phyloP scores from a whole-genome alignment of 2,113 vertebrate species.

The Tichodroma muraria region DNA sequence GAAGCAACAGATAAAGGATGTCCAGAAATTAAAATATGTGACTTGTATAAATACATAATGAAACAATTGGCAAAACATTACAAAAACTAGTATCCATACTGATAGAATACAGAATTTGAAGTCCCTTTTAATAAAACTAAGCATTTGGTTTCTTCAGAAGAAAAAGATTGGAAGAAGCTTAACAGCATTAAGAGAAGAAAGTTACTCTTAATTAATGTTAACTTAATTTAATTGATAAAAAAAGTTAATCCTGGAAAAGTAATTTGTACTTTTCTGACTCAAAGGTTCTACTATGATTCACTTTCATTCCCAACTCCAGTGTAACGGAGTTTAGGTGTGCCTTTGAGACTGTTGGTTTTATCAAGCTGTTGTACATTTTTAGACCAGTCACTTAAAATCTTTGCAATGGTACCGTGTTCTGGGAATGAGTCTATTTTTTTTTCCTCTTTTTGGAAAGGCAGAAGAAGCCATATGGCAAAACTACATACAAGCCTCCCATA shows the following conservation, averaged over 20 bases:
- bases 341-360: neutral
- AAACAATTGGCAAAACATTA: slow-evolving; percentile 39
- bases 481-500: neutral
- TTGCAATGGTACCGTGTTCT: neutral
- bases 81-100: neutral
- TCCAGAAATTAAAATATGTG: slow-evolving; percentile 35
- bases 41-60: slow-evolving; percentile 23
- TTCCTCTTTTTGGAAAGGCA: neutral
- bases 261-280: slow-evolving; percentile 16
- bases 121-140: slow-evolving; percentile 4
- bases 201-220: neutral
- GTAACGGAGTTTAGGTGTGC: neutral
- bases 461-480: slow-evolving; percentile 4
- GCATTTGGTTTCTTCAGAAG: neutral
- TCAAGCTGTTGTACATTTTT: neutral
- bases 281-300: slow-evolving; percentile 3
- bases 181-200: slow-evolving; percentile 13
- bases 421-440: neutral
- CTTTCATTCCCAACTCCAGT: neutral
- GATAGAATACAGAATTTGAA: neutral
- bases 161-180: slow-evolving; percentile 12
- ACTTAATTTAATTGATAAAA: slow-evolving; percentile 18
- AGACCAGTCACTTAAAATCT: neutral
- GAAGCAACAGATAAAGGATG: neutral
- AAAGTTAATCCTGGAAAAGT: slow-evolving; percentile 7